Base-by-base conservation (phyloP, 2,113 vertebrate genomes). In the Strix aluco region DNA sequence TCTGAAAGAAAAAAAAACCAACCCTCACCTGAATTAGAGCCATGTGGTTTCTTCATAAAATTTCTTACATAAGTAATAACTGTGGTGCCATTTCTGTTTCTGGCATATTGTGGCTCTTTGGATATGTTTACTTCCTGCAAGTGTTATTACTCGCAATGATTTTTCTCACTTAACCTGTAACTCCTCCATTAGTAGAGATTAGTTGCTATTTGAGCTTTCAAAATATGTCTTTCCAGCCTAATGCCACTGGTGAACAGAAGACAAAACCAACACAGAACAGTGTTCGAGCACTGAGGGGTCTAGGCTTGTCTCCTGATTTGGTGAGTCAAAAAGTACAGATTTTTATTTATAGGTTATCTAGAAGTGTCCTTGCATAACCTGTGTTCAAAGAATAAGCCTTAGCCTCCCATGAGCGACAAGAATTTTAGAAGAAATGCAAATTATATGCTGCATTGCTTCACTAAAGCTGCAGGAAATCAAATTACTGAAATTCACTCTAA, bases 181-280 rank as follows among this genome's bases (percentile, higher is more conserved):
- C 52, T 90, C 25, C 23, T 73, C 19, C 61, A 5, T 77, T 85
- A 77, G 38, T 77, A 47, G 32, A 77, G 63, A 2, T 38, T 92
- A 49, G 25, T 44, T 97, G 38, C 19, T 66, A 17, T 75, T 91
- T 81, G 29, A 67, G 14, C 36, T 88, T 95, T 93, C 71, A 86
- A 91, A 82, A 16, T 94, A 77, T 93, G 47, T 96, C 30, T 97
- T 97, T 98, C 69, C 94, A 98, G 98, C 98, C 98, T 69, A 98
- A 93, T 17, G 97, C 98, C 69, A 98, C 98, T 5, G 98, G 98
- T 18, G 98, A 98, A 65, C 98, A 98, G 94, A 98, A 98, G 94
- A 98, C 98, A 63, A 98, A 98, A 86, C 98, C 98, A 57, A 98
- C 98, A 18, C 98, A 98, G 61, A 98, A 98, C 95, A 98, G 98